These are phyloP conservation scores for Caprella mutica DNA, from an alignment of 2,888 invertebrate species.

Conservation along the genomic window DNA sequence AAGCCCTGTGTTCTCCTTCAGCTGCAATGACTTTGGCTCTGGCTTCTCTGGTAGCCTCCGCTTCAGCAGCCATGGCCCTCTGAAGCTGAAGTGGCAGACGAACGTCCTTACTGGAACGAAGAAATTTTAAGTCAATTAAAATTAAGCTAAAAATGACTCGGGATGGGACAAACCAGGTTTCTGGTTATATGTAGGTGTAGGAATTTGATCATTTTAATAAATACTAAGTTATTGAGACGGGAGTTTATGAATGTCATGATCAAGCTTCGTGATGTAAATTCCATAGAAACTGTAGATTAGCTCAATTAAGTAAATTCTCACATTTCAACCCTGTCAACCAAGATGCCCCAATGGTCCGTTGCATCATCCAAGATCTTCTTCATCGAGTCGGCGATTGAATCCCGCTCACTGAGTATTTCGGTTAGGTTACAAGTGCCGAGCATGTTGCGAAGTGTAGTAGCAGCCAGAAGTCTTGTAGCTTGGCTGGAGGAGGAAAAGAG, in stretches of 20 bases:
- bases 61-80: conserved; percentile 83
- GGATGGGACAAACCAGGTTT: too few species aligned
- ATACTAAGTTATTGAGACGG: too few species aligned
- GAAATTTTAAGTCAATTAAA: too few species aligned
- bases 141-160: too few species aligned
- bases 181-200: too few species aligned
- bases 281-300: too few species aligned
- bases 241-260: too few species aligned
- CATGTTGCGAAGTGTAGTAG: conserved; percentile 76
- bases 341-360: conserved; percentile 42
- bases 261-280: too few species aligned
- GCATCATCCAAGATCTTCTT: conserved; percentile 41
- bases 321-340: conserved; percentile 45
- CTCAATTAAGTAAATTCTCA: too few species aligned
- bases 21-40: conserved; percentile 46
- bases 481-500: conserved; percentile 50
- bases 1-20: conserved; percentile 46
- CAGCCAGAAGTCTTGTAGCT: conserved; percentile 67
- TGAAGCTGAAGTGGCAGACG: conserved; percentile 32
- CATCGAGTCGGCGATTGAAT: conserved; percentile 54
- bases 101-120: conserved; percentile 39
- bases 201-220: too few species aligned
- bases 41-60: conserved; percentile 75
- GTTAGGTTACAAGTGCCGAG: conserved; percentile 82
- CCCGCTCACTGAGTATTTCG: conserved; percentile 81